phyloP scores from a whole-genome alignment of 2,888 invertebrate genomes.

The Scrobipalpa costella region DNA sequence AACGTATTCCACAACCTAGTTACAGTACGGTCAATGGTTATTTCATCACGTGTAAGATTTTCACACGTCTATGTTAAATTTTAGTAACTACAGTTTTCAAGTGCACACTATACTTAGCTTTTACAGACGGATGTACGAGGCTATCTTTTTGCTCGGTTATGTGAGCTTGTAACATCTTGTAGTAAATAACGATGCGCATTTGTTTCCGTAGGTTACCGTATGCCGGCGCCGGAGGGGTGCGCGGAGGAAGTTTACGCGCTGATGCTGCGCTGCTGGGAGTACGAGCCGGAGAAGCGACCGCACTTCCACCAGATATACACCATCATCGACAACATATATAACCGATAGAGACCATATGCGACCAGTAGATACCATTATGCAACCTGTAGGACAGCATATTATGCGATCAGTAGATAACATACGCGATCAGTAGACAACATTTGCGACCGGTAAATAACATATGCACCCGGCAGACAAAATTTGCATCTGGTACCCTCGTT shows the following conservation, averaged over 20 bases:
- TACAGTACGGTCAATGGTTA: too few relatives aligned
- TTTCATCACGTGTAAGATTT: too few relatives aligned
- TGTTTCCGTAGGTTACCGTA: conserved; percentile 87
- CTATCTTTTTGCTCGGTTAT: background rate
- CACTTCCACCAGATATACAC: conserved; percentile 94
- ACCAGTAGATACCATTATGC: too few relatives aligned
- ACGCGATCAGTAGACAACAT: too few relatives aligned
- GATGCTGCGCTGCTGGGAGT: conserved; percentile 97
- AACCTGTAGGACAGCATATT: too few relatives aligned
- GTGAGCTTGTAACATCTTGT: background rate
- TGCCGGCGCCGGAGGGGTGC: conserved; percentile 95
- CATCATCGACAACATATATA: conserved; percentile 84
- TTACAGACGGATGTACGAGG: background rate
- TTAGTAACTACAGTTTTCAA: too few relatives aligned
- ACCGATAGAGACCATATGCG: background rate
- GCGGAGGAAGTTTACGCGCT: conserved; percentile 94
- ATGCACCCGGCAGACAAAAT: too few relatives aligned
- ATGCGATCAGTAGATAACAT: too few relatives aligned
- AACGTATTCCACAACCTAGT: too few relatives aligned
- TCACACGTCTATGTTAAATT: too few relatives aligned
- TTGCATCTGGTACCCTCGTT: too few relatives aligned
- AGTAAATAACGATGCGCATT: background rate
- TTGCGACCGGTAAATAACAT: too few relatives aligned
- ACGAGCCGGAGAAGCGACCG: conserved; percentile 94
- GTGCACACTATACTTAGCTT: background rate